Evolutionary conservation across 2,797 vertebrate genomes (phyloP).

Genomic region (Falco rusticolus): DNA sequence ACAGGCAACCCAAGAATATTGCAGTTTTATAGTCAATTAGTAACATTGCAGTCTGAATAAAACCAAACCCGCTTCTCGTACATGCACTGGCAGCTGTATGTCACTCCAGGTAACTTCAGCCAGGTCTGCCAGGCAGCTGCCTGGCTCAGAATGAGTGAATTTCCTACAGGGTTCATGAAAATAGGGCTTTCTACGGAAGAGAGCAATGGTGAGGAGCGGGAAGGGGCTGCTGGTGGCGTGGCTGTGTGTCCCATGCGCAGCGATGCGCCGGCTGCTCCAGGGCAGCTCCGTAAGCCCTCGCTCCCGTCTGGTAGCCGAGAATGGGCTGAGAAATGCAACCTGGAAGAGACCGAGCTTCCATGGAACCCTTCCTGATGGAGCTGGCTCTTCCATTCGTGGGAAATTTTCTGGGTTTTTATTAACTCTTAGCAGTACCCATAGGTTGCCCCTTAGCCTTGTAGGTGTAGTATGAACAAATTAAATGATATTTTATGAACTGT

Average conservation of each 20-base stretch:
- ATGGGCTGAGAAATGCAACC: neutral
- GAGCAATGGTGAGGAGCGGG: neutral
- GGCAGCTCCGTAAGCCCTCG: neutral
- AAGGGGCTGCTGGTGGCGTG: rapidly evolving
- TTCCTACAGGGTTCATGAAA: neutral
- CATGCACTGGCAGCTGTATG: neutral
- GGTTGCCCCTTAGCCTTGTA: neutral
- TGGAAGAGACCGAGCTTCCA: rapidly evolving
- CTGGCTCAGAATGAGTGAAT: neutral
- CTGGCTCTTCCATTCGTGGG: neutral
- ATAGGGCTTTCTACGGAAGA: neutral
- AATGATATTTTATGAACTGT: neutral
- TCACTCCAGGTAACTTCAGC: neutral
- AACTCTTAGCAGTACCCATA: neutral
- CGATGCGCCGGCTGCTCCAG: neutral
- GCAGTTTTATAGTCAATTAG: neutral
- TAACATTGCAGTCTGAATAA: neutral
- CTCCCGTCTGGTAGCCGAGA: neutral
- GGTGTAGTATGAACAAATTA: neutral
- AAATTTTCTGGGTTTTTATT: neutral
- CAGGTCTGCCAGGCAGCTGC: neutral
- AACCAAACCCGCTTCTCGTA: rapidly evolving
- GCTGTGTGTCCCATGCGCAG: neutral
- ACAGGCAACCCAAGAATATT: neutral
- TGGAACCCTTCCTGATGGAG: neutral